Base-by-base conservation (phyloP, 2,113 vertebrate genomes). In the Andinoacara biseriatus region DNA sequence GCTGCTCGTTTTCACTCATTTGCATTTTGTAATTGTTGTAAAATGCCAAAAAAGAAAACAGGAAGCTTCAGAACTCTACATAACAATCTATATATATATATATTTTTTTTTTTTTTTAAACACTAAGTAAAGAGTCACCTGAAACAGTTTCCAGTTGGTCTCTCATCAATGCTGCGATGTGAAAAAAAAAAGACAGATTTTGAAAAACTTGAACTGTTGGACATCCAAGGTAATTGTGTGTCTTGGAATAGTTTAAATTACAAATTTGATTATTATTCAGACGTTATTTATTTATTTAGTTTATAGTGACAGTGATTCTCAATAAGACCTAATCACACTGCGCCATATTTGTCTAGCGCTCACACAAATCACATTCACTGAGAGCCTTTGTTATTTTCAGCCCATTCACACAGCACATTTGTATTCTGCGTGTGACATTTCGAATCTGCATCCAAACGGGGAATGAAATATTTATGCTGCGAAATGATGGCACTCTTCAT, bases 381-480 rank as follows among this genome's bases (percentile, higher is more conserved):
- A 74, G 80, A 60, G 67, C 31, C 67, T 59, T 49, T 46, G 57
- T 81, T 83, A 85, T 81, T 87, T 88, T 80, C 78, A 85, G 85
- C 17, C 24, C 57, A 58, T 77, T 86, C 79, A 88, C 74, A 52
- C 72, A 57, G 80, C 78, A 67, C 83, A 94, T 95, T 93, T 93
- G 89, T 92, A 95, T 95, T 95, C 93, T 52, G 77, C 72, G 40
- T 52, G 90, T 29, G 76, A 86, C 82, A 40, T 76, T 80, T 83
- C 38, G 18, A 87, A 95, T 95, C 94, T 95, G 93, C 95, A 95
- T 94, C 89, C 90, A 95, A 96, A 96, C 92, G 89, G 89, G 80
- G 89, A 92, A 94, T 93, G 86, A 94, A 95, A 94, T 94, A 95
- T 95, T 92, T 94, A 94, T 94, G 91, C 89, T 87, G 88, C 85